phyloP scores from a whole-genome alignment of 1,140 invertebrate genomes.

The Procambarus clarkii region DNA sequence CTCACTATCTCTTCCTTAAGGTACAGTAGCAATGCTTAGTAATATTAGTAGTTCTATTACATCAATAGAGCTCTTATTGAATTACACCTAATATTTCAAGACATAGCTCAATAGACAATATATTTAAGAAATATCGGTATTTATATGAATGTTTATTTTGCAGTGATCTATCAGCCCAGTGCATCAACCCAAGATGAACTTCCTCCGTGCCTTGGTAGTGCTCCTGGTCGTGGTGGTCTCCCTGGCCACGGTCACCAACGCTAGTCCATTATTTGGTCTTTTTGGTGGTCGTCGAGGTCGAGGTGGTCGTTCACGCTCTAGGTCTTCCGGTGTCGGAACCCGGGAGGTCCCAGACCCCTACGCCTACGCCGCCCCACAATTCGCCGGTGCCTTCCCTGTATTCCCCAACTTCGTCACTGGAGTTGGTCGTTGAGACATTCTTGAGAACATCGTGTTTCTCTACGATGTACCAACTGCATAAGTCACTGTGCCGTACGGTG shows the following conservation, averaged over 20 bases:
- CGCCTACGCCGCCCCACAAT: background rate
- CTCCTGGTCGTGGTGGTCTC: background rate
- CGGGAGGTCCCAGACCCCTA: background rate
- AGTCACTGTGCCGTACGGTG: background rate
- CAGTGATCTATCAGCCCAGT: background rate
- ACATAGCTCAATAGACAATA: background rate
- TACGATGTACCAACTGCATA: background rate
- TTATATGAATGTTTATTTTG: background rate
- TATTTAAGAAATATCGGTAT: background rate
- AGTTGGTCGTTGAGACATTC: background rate
- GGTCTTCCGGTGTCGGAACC: background rate
- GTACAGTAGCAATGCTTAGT: background rate
- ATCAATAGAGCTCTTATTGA: background rate
- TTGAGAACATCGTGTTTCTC: background rate
- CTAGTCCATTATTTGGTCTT: background rate
- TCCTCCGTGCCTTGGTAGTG: background rate
- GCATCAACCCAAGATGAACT: conserved; percentile 1
- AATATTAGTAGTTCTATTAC: background rate
- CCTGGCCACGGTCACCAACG: background rate
- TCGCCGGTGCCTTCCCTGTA: background rate
- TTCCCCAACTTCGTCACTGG: background rate
- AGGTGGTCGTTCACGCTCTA: background rate
- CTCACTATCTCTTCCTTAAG: background rate
- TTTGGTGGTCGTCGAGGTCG: background rate
- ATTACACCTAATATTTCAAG: background rate